These are phyloP conservation scores for Cyphomyrus discorhynchus DNA, from an alignment of 2,113 vertebrate genomes.

Conservation along the genomic window DNA sequence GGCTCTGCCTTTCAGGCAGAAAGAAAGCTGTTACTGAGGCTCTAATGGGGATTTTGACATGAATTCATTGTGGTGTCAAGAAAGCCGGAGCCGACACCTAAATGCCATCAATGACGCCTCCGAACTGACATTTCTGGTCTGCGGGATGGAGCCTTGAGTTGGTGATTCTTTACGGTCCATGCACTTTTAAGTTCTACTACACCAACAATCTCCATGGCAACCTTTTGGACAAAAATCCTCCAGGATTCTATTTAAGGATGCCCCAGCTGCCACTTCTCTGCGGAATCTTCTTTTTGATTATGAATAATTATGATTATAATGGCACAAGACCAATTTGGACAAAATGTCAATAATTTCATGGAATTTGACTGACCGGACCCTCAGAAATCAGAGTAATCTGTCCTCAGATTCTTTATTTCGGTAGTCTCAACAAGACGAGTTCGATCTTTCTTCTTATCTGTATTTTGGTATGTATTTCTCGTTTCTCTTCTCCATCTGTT, in stretches of 20 bases:
- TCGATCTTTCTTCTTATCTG: neutral
- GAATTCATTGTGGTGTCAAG: neutral
- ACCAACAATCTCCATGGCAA: slow-evolving; percentile 14
- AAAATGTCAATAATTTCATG: neutral
- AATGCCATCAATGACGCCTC: slow-evolving; percentile 7
- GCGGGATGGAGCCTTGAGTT: neutral
- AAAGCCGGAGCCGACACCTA: neutral
- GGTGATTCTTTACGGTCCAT: neutral
- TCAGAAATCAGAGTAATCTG: neutral
- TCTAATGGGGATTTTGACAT: neutral
- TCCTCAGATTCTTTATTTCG: neutral
- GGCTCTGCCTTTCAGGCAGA: neutral
- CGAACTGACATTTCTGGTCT: neutral
- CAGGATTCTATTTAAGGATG: neutral
- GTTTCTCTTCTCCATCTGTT: neutral
- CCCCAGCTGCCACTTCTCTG: neutral
- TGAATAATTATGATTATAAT: slow-evolving; percentile 9
- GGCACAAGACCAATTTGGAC: neutral
- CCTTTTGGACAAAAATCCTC: slow-evolving; percentile 3
- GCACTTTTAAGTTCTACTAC: slow-evolving; percentile 1
- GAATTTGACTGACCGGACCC: neutral
- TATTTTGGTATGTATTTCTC: neutral
- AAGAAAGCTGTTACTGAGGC: neutral
- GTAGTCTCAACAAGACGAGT: neutral
- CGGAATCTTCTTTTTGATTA: neutral